Base-by-base conservation (phyloP, 2,888 invertebrate genomes). In the Andrena chrysosceles region DNA sequence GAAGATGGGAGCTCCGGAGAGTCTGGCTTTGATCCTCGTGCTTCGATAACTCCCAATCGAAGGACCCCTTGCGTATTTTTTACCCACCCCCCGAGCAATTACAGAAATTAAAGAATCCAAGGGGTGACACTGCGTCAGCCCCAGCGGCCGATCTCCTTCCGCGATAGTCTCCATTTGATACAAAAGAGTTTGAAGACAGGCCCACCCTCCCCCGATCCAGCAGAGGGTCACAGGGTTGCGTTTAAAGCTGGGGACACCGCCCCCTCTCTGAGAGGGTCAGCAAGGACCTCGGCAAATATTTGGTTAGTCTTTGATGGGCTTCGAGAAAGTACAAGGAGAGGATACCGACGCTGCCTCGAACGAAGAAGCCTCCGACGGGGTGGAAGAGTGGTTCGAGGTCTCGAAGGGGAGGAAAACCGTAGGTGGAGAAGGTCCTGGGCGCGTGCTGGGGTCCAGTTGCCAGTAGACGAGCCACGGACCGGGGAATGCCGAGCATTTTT, bases 401-500 rank as follows among this genome's bases (percentile, higher is more conserved):
- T 56, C 60, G 71, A 56, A 73, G 76, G 72, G 75, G 42, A 78
- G 87, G 67, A 81, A 82, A 70, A 67, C 49, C 68, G n/a, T 62
- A 42, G 76, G 67, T 52, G 31, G 59, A 62, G 64, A 73, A 78
- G 67, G 71, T 76, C 76, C 66, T 67, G 81, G 77, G 73, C 74
- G 62, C 87, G 87, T 80, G 81, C 78, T 81, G 49, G 77, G 77
- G 69, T 81, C 69, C 80, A 63, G 68, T 80, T 68, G 70, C 67
- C 74, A 73, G 48, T 20, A 73, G 76, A 59, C 73, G 87, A 85
- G 87, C 82, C 85, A 83, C 85, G 72, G 85, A 84, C 77, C 70
- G 84, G 88, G 88, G 93, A 94, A 94, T 94, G 92, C 91, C 87
- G 92, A 89, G 88, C 92, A 93, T 93, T 93, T 93, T 91, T 92